Base-by-base conservation (phyloP, 2,888 invertebrate species). In the Pemphredon lugubris region DNA sequence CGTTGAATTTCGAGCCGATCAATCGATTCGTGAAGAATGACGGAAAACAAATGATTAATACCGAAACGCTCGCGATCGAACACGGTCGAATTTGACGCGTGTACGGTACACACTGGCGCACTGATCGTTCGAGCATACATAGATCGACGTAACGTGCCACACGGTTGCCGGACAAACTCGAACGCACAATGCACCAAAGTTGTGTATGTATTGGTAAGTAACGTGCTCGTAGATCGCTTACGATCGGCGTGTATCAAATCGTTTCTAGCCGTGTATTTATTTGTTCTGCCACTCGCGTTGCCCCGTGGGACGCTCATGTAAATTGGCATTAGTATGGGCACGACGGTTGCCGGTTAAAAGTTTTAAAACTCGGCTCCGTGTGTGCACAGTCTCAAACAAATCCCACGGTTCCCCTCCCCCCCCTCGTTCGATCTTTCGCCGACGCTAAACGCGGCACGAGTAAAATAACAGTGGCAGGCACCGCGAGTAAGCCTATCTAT, bases 321-420 rank as follows among this genome's bases (percentile, higher is more conserved):
- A 77, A 75, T 79, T 71, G 73, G 67, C 74, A 72, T 65, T 66
- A 70, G 68, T 47, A 57, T 59, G 58, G 50, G 48, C 53, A 30
- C 51, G n/a, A n/a, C 53, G 58, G 47, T 63, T 61, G 45, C 44
- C 18, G 13, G 48, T 60, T 58, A 30, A 30, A 54, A 70, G 58
- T 9, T 39, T 30, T 26, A 14, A n/a, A 13, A 23, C 16, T n/a
- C n/a, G n/a, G n/a, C n/a, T 23, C 16, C 23, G 55, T 45, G 53
- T 39, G 44, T 55, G 37, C 45, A 42, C 40, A 30, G 60, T n/a
- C 53, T 44, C 47, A 26, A 63, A 57, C 63, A 55, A 66, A 72
- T 81, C 80, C 79, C 80, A 81, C 82, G 82, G 79, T 81, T 70
- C 58, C 63, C 42, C 45, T 23, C 34, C 77, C 82, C 67, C 58